phyloP scores from a whole-genome alignment of 2,113 vertebrate genomes.

The Dipodomys ordii region DNA sequence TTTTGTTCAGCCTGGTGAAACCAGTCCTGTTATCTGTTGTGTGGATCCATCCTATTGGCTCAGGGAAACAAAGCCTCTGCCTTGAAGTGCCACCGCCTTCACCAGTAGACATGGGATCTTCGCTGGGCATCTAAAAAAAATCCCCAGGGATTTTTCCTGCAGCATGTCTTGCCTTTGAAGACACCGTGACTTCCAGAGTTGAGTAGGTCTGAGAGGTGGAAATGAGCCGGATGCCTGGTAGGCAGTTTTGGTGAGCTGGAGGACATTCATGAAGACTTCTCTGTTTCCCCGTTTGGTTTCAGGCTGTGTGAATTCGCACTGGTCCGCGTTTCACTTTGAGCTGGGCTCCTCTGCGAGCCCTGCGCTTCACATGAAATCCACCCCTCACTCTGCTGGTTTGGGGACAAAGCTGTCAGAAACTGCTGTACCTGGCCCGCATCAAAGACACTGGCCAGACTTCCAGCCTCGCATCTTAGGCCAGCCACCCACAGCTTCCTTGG shows the following conservation, averaged over 20 bases:
- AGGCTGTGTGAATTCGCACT: slow-evolving; percentile 72
- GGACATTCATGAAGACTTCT: not conserved
- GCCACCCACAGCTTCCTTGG: slow-evolving; percentile 68
- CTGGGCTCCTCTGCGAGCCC: slow-evolving; percentile 53
- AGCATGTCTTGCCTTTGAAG: not conserved
- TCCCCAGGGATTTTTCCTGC: not conserved
- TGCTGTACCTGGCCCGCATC: slow-evolving; percentile 66
- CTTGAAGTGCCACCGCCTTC: not conserved
- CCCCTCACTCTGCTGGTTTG: not conserved
- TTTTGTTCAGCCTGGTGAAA: fast-evolving
- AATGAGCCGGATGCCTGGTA: not conserved
- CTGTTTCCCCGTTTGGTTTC: slow-evolving; percentile 54
- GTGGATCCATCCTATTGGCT: fast-evolving
- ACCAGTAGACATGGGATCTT: fast-evolving
- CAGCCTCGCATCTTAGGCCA: slow-evolving; percentile 42
- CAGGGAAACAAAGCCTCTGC: not conserved
- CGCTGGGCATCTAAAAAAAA: not conserved
- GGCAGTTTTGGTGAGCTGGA: not conserved
- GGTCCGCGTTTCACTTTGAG: slow-evolving; percentile 79
- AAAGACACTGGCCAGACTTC: slow-evolving; percentile 58
- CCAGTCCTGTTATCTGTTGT: fast-evolving
- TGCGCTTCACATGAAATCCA: slow-evolving; percentile 39
- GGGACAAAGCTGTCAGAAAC: slow-evolving; percentile 58
- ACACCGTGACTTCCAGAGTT: not conserved
- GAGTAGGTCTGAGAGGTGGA: no score